Evolutionary conservation across 1,140 invertebrate genomes (phyloP).

Genomic region (Drosophila carrolli): DNA sequence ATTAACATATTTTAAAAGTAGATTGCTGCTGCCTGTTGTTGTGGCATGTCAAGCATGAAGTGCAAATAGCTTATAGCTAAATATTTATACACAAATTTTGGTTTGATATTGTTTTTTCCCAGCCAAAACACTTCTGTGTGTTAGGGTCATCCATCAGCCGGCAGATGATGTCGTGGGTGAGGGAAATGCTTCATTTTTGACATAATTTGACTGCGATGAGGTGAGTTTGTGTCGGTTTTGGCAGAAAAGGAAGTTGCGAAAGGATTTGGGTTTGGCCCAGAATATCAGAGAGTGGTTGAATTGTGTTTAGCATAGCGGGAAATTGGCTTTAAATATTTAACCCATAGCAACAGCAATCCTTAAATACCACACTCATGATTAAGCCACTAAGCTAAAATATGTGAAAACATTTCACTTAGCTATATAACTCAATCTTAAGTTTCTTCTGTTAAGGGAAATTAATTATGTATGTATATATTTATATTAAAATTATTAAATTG

Average conservation of each 20-base stretch:
- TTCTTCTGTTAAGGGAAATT: too few relatives aligned
- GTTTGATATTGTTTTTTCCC: constrained; percentile 44
- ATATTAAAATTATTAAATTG: not conserved
- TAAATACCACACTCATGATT: too few relatives aligned
- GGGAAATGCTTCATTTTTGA: constrained; percentile 36
- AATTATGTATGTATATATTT: not conserved
- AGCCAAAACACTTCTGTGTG: constrained; percentile 19
- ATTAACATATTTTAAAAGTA: constrained; percentile 80
- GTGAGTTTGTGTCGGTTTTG: constrained; percentile 3
- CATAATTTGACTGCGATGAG: constrained; percentile 37
- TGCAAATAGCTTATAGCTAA: constrained; percentile 77
- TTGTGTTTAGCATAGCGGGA: not conserved
- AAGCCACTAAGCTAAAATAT: too few relatives aligned
- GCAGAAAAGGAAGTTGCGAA: not conserved
- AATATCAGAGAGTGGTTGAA: not conserved
- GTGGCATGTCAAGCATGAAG: constrained; percentile 74
- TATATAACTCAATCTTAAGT: too few relatives aligned
- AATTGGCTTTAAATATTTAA: not conserved
- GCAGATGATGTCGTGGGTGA: not conserved
- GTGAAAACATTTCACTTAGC: too few relatives aligned
- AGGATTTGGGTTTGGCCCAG: not conserved
- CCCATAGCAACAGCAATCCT: not conserved
- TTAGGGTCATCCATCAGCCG: constrained; percentile 15
- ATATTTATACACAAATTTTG: constrained; percentile 71
- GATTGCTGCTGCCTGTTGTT: constrained; percentile 46